Evolutionary conservation across 2,797 vertebrate genomes (phyloP), one percentile per base, ranked within the genome.

Genomic region (Microcaecilia unicolor): DNA sequence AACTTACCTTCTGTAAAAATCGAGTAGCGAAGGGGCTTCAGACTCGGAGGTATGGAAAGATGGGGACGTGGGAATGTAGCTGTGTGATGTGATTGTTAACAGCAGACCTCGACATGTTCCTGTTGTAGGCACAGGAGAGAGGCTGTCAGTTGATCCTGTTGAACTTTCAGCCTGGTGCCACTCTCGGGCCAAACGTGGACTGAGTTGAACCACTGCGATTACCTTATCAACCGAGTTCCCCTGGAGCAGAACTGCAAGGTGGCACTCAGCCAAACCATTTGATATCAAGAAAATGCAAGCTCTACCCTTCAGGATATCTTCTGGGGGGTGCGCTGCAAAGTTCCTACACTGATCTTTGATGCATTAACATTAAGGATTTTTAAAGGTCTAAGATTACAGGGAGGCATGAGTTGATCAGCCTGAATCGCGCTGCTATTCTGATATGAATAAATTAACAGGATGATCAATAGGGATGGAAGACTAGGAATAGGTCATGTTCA

Each of bases 61-160:
- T 58, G 49, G 61, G 81, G 80, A 78, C 84, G 76, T 61, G 70
- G 86, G 92, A 92, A 93, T 92, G 90, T 78, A 74, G 82, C 73
- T 86, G 92, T 94, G 93, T 94, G 88, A 98, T 84, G 86, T 96
- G 93, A 98, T 96, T 87, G 85, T 93, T 93, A 82, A 89, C 93
- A 98, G 92, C 90, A 85, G 76, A 84, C 87, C 87, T 86, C 80
- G 87, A 87, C 83, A 63, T 75, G 70, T 72, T 60, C 69, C 67
- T 25, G 62, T 68, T 30, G 8, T 57, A 72, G 67, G 58, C 48
- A 59, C 40, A 42, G n/a, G n/a, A n/a, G n/a, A n/a, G n/a, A n/a
- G n/a, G 22, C 66, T 62, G 74, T 64, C 39, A 45, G 64, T 35
- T 48, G 49, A 40, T 52, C 58, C 52, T 16, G 44, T 3, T 39